Conservation (phyloP, 2,113 vertebrate genomes). For the Microcebus murinus region DNA sequence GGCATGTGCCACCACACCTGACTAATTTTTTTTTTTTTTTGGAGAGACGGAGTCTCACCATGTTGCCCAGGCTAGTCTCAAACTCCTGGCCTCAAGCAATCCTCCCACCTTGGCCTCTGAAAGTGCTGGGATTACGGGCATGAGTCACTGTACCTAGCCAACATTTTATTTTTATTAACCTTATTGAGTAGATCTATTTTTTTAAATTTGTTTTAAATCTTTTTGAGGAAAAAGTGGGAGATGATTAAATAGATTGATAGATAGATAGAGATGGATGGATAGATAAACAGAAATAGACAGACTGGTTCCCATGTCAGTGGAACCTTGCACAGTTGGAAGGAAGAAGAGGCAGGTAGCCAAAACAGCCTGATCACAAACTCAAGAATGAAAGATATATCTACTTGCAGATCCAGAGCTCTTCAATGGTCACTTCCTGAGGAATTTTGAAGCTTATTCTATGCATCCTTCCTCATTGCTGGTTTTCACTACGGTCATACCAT, state of each 20-base stretch:
- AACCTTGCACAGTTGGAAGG: neutral
- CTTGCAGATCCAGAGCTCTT: neutral
- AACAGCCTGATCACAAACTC: neutral
- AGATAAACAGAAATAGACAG: neutral
- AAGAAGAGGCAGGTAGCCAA: neutral
- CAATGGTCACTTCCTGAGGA: neutral
- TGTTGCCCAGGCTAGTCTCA: no score
- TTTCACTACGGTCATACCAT: neutral
- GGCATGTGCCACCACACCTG: no score
- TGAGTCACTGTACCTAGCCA: no score
- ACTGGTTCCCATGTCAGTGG: neutral
- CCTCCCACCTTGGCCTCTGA: no score
- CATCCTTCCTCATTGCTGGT: neutral
- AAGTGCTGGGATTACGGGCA: no score
- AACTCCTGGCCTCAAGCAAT: no score
- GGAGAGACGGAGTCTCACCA: no score
- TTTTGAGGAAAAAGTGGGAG: neutral
- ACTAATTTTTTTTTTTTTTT: no score
- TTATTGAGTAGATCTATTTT: neutral
- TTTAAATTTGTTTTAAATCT: neutral
- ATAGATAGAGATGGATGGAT: neutral
- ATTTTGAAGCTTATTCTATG: neutral
- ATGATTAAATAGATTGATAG: neutral
- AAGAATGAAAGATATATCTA: neutral
- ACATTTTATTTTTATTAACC: constrained; percentile 24